Conservation (phyloP, 2,888 invertebrate species). For the Panopea generosa region DNA sequence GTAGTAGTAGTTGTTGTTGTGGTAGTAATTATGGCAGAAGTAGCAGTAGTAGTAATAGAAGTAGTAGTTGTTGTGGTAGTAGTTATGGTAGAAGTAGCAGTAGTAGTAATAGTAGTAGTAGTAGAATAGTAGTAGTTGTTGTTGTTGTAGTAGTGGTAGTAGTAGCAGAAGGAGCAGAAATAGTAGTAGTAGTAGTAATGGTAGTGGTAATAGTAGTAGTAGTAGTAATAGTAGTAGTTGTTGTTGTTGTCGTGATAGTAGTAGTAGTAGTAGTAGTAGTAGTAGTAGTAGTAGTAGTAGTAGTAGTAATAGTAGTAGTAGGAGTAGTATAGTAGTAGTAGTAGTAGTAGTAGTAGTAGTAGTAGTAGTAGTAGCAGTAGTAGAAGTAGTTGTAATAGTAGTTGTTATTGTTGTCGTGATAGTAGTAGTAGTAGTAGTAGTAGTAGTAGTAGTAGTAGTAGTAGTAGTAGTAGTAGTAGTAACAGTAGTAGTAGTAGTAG, state of each 20-base stretch:
- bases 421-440: slow-evolving; percentile 3
- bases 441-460: slow-evolving; percentile 1
- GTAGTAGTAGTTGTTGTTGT: too few species aligned
- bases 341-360: slow-evolving; percentile 1
- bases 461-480: slow-evolving; percentile 1
- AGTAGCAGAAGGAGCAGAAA: neutral
- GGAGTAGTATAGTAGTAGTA: too few species aligned
- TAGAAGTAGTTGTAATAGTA: too few species aligned
- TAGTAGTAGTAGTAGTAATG: neutral
- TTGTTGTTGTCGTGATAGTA: neutral
- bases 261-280: neutral
- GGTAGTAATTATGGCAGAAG: too few species aligned
- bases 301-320: too few species aligned
- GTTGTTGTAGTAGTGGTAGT: too few species aligned
- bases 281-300: neutral
- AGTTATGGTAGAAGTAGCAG: too few species aligned
- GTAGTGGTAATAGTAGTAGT: neutral
- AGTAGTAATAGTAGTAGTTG: neutral
- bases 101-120: too few species aligned
- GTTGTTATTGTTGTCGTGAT: too few species aligned
- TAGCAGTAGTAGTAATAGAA: too few species aligned
- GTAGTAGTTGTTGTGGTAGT: too few species aligned
- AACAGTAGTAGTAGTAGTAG: neutral
- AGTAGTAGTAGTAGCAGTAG: neutral
- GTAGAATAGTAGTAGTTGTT: too few species aligned